Evolutionary conservation across 2,888 invertebrate species (phyloP).

Genomic region (Anagyrus pseudococci): DNA sequence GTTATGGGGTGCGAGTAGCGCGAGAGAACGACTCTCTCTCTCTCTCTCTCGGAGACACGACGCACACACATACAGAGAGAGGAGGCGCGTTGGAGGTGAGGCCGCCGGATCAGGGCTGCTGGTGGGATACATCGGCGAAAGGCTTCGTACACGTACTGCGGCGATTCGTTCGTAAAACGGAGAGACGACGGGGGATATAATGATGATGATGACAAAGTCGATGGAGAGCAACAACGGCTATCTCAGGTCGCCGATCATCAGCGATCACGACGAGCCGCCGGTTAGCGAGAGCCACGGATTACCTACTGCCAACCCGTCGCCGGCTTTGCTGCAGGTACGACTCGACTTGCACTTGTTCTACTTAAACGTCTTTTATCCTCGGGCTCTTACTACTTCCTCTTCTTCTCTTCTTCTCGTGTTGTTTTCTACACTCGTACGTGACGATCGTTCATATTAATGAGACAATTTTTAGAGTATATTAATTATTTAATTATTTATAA

Average conservation of each 20-base stretch:
- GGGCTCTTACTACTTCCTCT: background rate
- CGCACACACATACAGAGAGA: too few relatives aligned
- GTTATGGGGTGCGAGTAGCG: too few relatives aligned
- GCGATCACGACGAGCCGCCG: conserved; percentile 51
- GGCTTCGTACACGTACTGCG: background rate
- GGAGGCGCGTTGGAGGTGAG: too few relatives aligned
- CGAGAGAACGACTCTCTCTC: too few relatives aligned
- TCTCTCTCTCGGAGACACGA: too few relatives aligned
- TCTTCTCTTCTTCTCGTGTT: background rate
- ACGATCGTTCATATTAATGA: too few relatives aligned
- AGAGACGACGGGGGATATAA: background rate
- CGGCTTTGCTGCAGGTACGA: conserved; percentile 52
- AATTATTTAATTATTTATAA: too few relatives aligned
- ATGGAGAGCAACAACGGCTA: conserved; percentile 55
- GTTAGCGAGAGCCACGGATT: too few relatives aligned
- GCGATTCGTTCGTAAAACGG: background rate
- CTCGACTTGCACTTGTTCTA: conserved; percentile 7
- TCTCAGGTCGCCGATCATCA: conserved; percentile 48
- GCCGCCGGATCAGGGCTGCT: background rate
- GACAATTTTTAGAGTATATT: too few relatives aligned
- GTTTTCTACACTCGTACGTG: too few relatives aligned
- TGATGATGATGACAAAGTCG: conserved; percentile 46
- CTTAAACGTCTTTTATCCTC: background rate
- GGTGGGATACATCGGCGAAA: background rate
- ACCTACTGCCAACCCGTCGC: conserved; percentile 37